Evolutionary conservation across 1,140 invertebrate genomes (phyloP).

Genomic region (Drosophila asahinai): DNA sequence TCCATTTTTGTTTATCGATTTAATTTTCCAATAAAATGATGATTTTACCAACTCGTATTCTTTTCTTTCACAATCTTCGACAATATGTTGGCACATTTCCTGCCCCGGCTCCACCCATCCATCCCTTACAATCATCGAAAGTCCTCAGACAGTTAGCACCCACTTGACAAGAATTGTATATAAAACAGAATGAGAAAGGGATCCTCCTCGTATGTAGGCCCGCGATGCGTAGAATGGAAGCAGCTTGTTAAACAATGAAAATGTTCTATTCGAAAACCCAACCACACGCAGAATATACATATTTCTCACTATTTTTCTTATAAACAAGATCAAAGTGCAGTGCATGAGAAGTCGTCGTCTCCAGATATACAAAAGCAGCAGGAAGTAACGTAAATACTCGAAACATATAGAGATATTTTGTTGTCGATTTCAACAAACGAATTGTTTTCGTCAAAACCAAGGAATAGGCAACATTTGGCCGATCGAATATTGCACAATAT

Average conservation of each 20-base stretch:
- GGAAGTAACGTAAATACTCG: conserved; percentile 76
- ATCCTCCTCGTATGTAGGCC: conserved; percentile 4
- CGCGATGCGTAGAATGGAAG: conserved; percentile 26
- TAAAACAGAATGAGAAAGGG: conserved; percentile 51
- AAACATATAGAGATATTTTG: conserved; percentile 41
- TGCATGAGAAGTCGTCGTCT: conserved; percentile 68
- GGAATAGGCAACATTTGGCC: conserved; percentile 60
- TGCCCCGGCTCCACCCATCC: background rate
- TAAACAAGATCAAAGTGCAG: conserved; percentile 80
- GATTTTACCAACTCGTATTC: background rate
- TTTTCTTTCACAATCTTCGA: conserved; percentile 18
- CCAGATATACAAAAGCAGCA: conserved; percentile 76
- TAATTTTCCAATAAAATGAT: conserved; percentile 14
- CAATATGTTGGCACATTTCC: conserved; percentile 60
- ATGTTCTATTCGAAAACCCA: conserved; percentile 41
- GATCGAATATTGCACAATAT: conserved; percentile 76
- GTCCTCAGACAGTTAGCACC: conserved; percentile 63
- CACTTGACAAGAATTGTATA: conserved; percentile 74
- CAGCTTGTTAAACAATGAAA: conserved; percentile 46
- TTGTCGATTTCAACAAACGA: conserved; percentile 61
- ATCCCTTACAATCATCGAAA: conserved; percentile 32
- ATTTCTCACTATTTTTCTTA: conserved; percentile 75
- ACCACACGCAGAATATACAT: conserved; percentile 47
- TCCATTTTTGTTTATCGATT: conserved; percentile 1
- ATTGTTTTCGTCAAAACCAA: conserved; percentile 74